Evolutionary conservation across 2,113 vertebrate species (phyloP).

Genomic region (Lepus americanus): DNA sequence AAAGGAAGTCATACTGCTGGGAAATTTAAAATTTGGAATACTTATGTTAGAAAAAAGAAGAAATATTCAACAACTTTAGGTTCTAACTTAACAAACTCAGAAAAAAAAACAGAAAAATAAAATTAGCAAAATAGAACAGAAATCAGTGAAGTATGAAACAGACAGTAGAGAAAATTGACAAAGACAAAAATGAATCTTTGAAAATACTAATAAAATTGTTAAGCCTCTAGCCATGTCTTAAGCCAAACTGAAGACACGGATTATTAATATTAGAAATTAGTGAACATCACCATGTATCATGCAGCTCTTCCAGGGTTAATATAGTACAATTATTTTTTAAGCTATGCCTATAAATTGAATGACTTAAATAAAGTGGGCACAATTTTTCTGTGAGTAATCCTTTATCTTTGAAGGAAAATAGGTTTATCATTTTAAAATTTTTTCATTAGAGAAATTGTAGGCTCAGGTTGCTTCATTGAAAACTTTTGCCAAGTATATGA

Average conservation of each 20-base stretch:
- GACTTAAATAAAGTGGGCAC: background rate
- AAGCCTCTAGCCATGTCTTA: background rate
- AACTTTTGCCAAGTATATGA: background rate
- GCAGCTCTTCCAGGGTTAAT: background rate
- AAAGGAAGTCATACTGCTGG: background rate
- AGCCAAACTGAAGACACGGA: background rate
- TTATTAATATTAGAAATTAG: background rate
- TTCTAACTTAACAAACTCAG: background rate
- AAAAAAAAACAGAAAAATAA: background rate
- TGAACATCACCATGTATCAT: background rate
- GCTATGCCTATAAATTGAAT: background rate
- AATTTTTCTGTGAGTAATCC: background rate
- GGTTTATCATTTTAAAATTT: background rate
- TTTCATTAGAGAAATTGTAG: background rate
- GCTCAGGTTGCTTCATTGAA: background rate
- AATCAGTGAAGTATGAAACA: background rate
- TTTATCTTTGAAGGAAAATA: background rate
- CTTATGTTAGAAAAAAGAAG: background rate
- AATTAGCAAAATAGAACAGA: background rate
- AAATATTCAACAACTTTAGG: background rate
- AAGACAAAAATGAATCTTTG: background rate
- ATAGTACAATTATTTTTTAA: background rate
- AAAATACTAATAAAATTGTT: background rate
- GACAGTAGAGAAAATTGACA: background rate
- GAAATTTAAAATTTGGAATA: background rate